A percentile compares a stretch with the other conserved stretches of the same genome.
Conservation (phyloP, 2,113 vertebrate species). For the Anseranas semipalmata region DNA sequence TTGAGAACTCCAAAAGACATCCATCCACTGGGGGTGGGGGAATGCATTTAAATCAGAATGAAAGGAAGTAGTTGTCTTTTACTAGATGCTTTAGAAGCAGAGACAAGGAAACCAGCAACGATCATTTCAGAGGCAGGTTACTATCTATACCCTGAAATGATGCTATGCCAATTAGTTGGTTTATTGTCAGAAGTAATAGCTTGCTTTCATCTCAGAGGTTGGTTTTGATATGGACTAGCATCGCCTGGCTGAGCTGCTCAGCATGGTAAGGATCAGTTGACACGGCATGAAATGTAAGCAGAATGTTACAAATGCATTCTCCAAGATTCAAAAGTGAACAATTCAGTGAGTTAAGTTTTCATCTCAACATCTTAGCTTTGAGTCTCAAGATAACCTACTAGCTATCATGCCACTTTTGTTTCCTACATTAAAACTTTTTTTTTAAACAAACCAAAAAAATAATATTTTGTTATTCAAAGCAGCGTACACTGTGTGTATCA, state of each 20-base stretch:
- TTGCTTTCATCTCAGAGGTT: background rate
- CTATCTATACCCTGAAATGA: background rate
- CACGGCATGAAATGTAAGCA: background rate
- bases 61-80: background rate
- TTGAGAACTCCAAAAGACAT: background rate
- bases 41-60: background rate
- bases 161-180: background rate
- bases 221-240: background rate
- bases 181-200: background rate
- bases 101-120: background rate
- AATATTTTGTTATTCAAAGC: background rate
- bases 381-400: background rate
- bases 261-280: background rate
- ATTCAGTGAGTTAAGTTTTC: background rate
- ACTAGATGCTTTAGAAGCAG: background rate
- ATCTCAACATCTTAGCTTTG: background rate
- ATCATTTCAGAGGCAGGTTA: background rate
- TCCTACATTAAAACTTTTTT: background rate
- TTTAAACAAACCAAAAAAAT: background rate
- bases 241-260: background rate
- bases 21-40: background rate
- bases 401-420: background rate
- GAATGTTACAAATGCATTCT: background rate
- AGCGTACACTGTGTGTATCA: accelerated
- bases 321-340: background rate